Conservation (phyloP, 2,797 vertebrate genomes). For the Enteromius trimaculatus region DNA sequence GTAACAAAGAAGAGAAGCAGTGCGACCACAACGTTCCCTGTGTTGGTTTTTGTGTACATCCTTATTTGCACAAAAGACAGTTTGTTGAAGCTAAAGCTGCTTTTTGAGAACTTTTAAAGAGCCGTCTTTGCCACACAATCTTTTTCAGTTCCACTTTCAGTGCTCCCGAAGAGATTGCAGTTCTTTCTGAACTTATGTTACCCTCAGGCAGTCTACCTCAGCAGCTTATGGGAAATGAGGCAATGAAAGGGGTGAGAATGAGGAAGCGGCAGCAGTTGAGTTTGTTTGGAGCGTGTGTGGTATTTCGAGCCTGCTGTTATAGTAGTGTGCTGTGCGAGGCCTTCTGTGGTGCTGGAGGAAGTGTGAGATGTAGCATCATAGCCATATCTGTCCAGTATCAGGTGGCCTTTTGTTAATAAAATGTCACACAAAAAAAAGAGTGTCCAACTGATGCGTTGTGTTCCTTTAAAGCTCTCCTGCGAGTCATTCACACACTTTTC, state of each 20-base stretch:
- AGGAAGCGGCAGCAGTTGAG: slow-evolving; percentile 25
- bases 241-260: slow-evolving; percentile 28
- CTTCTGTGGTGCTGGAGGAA: not conserved
- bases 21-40: not conserved
- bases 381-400: not conserved
- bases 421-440: not conserved
- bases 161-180: not conserved
- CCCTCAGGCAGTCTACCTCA: not conserved
- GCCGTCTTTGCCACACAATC: not conserved
- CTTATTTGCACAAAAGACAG: slow-evolving; percentile 18
- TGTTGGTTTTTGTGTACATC: not conserved
- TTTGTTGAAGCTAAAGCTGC: not conserved
- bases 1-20: not conserved
- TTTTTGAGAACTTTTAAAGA: slow-evolving; percentile 7
- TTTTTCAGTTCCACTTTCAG: slow-evolving; percentile 14
- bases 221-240: slow-evolving; percentile 26
- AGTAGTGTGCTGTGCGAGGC: not conserved
- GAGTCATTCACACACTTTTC: not conserved
- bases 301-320: slow-evolving; percentile 31
- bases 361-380: not conserved
- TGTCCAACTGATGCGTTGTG: not conserved
- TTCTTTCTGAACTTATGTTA: not conserved
- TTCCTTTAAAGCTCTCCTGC: not conserved
- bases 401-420: slow-evolving; percentile 8
- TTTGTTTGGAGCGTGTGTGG: slow-evolving; percentile 16